Base-by-base conservation (phyloP, 2,888 invertebrate species). In the Campoletis raptor region DNA sequence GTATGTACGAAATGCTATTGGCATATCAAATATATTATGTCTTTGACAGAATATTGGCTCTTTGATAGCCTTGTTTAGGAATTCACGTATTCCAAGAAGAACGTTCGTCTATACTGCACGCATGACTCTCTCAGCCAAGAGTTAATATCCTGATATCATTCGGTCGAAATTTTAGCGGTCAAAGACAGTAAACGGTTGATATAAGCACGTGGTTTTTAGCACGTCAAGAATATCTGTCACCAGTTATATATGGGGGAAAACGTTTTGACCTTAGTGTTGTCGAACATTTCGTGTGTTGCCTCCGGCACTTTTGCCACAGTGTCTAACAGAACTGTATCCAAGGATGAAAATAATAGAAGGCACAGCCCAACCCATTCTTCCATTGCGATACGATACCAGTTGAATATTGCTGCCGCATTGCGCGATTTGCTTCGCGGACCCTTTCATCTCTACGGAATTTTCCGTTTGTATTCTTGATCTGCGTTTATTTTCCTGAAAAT, bases 231-330 rank as follows among this genome's bases (percentile, higher is more conserved):
- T 42, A 45, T 1, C 42, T 37, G 57, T 52, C 64, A n/a, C 42
- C 12, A 61, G 8, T 72, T 36, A 76, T 83, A 83, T 61, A 52
- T 45, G 30, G 2, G 18, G 73, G 54, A 76, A 76, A 36, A 66
- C 81, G 70, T 81, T 73, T 85, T 45, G 67, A 52, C 57, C 15
- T 57, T 73, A 66, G 45, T 69, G 6, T n/a, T n/a, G n/a, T n/a
- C n/a, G n/a, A n/a, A n/a, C n/a, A n/a, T 80, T 81, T 86, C 72
- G 52, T 66, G 45, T 24, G 52, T 76, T n/a, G 83, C 83, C 83
- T 45, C 64, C 69, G 78, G 78, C 73, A 74, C 73, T 83, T 66
- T 73, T 84, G 21, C 64, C 57, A 72, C 66, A 78, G 78, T 81
- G 78, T 64, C 64, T 36, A 84, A 81, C 78, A 37, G 54, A 86